These are phyloP conservation scores for Hoplostethus mediterraneus DNA, from an alignment of 2,797 vertebrate genomes.

Conservation along the genomic window DNA sequence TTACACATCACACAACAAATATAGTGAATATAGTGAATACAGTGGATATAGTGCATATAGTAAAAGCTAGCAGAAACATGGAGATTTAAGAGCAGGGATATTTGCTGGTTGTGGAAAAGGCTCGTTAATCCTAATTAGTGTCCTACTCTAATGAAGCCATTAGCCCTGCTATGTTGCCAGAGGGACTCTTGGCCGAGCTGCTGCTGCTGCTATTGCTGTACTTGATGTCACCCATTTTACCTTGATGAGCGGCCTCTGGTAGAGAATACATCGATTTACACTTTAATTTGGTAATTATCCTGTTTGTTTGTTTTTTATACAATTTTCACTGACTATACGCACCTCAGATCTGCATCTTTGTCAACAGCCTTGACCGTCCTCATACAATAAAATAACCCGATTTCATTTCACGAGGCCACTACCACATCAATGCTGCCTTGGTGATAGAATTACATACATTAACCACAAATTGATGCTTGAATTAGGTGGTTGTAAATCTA, in stretches of 20 bases:
- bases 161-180: slow-evolving; percentile 51
- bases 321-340: neutral
- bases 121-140: slow-evolving; percentile 79
- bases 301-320: slow-evolving; percentile 8
- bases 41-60: neutral
- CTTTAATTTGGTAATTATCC: slow-evolving; percentile 26
- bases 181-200: slow-evolving; percentile 17
- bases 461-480: slow-evolving; percentile 32
- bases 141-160: slow-evolving; percentile 70
- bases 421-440: slow-evolving; percentile 6
- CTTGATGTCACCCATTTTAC: slow-evolving; percentile 41
- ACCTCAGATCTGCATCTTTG: slow-evolving; percentile 12
- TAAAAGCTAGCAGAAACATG: slow-evolving; percentile 16
- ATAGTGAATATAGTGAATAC: neutral
- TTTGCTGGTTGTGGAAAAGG: slow-evolving; percentile 37
- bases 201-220: slow-evolving; percentile 28
- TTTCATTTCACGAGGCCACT: neutral
- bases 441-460: slow-evolving; percentile 8
- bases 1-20: slow-evolving; percentile 1
- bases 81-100: slow-evolving; percentile 48
- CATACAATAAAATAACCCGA: neutral
- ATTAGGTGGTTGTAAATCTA: slow-evolving; percentile 4
- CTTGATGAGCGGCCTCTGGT: slow-evolving; percentile 20
- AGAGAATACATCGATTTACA: slow-evolving; percentile 8
- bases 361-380: slow-evolving; percentile 14